Base-by-base conservation (phyloP, 2,888 invertebrate genomes). In the Keiferia lycopersicella region DNA sequence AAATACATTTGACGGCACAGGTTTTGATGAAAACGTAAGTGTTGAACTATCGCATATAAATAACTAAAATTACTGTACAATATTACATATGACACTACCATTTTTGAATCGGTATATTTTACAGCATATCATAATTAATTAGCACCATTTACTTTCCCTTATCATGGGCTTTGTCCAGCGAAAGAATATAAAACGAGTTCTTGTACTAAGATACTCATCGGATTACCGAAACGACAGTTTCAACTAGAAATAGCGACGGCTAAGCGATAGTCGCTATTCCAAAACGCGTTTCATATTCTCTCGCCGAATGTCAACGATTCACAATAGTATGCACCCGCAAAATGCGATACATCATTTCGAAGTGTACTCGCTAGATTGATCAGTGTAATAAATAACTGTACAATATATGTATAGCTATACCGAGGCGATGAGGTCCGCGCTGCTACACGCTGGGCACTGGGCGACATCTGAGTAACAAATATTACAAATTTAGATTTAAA, bases 61-160 rank as follows among this genome's bases (percentile, higher is more conserved):
- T 71, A 73, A 75, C 70, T 73, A 66, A 62, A n/a, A 57, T 56
- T 51, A 60, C 60, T 41, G 53, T 45, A 45, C 45, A 45, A 16
- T 45, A 45, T 45, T 45, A 16, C 22, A 26, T 16, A 14, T 48
- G 41, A n/a, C 20, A 18, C 45, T 45, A 45, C n/a, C 45, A 16
- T n/a, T 45, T 45, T 45, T 45, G 45, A 45, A 45, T 45, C 45
- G 45, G n/a, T 45, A 45, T 16, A 45, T 45, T 45, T 45, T 45
- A 45, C 16, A 45, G n/a, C 45, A 45, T 45, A 45, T 45, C n/a
- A 16, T 45, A 45, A 45, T 45, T 45, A 45, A 45, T n/a, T 45
- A 45, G 45, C 45, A 45, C 45, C 45, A 45, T 45, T 45, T 45
- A 45, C 45, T 45, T 3, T 45, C 41, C 41, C 6, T 12, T 34